These are phyloP conservation scores for Cyanistes caeruleus DNA, from an alignment of 2,113 vertebrate genomes.

Conservation along the genomic window DNA sequence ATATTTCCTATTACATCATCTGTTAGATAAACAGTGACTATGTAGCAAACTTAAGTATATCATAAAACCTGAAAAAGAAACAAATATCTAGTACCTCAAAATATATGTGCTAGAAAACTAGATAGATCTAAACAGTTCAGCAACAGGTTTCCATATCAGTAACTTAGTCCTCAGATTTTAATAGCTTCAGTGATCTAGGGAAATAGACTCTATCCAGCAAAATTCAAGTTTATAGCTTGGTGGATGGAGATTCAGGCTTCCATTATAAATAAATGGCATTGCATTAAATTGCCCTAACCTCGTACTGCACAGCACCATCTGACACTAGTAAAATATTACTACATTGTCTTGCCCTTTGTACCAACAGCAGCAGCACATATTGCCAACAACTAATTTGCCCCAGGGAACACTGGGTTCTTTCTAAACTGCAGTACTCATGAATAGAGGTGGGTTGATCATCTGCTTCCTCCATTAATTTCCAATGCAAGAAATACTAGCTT, in stretches of 20 bases:
- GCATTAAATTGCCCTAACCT: constrained; percentile 20
- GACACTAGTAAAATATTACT: constrained; percentile 47
- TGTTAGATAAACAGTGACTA: neutral
- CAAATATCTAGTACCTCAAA: neutral
- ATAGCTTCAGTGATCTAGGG: constrained; percentile 42
- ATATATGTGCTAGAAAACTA: neutral
- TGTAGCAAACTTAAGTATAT: neutral
- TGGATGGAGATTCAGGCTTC: neutral
- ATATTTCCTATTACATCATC: neutral
- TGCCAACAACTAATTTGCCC: neutral
- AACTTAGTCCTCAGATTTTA: constrained; percentile 55
- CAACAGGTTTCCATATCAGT: constrained; percentile 45
- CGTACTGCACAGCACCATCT: neutral
- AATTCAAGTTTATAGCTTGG: constrained; percentile 17
- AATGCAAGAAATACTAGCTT: neutral
- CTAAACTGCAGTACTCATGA: neutral
- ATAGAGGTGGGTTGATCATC: neutral
- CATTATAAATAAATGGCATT: constrained; percentile 24
- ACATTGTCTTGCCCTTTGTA: constrained; percentile 33
- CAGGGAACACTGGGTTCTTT: neutral
- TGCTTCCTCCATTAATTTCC: neutral
- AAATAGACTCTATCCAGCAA: constrained; percentile 26
- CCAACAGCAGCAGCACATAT: neutral
- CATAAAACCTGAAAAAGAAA: constrained; percentile 17
- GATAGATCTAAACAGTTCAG: neutral